These are phyloP conservation scores for Eciton burchellii DNA, from an alignment of 1,140 invertebrate species.

Conservation along the genomic window DNA sequence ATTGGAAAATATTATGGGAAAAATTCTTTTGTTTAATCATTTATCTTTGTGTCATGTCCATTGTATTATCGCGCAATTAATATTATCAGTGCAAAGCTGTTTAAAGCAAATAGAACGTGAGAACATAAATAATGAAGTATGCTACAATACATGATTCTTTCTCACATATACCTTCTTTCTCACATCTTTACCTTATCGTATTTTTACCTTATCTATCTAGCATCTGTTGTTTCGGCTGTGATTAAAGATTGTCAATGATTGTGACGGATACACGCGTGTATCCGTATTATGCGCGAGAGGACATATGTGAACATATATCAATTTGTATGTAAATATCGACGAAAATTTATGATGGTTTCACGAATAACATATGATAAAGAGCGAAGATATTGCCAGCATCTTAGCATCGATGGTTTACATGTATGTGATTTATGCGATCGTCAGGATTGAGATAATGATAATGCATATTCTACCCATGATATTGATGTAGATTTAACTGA, in stretches of 20 bases:
- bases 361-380: conserved; percentile 8
- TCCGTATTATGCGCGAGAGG: not conserved
- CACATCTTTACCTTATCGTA: conserved; percentile 10
- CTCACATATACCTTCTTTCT: conserved; percentile 46
- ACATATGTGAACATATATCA: not conserved
- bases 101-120: conserved; percentile 65
- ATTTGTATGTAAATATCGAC: conserved; percentile 1
- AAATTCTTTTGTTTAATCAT: not conserved
- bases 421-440: not conserved
- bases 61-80: conserved; percentile 28
- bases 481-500: not conserved
- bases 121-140: conserved; percentile 63
- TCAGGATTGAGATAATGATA: not conserved
- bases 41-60: conserved; percentile 36
- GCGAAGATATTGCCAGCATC: not conserved
- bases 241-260: conserved; percentile 40
- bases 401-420: conserved; percentile 4
- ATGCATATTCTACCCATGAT: not conserved
- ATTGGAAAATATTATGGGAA: not conserved
- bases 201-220: conserved; percentile 26
- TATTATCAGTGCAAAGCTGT: conserved; percentile 68
- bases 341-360: not conserved
- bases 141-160: conserved; percentile 51
- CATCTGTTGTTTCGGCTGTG: conserved; percentile 17
- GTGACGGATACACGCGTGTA: conserved; percentile 1